Evolutionary conservation across 2,113 vertebrate genomes (phyloP).

Genomic region (Butorides virescens): DNA sequence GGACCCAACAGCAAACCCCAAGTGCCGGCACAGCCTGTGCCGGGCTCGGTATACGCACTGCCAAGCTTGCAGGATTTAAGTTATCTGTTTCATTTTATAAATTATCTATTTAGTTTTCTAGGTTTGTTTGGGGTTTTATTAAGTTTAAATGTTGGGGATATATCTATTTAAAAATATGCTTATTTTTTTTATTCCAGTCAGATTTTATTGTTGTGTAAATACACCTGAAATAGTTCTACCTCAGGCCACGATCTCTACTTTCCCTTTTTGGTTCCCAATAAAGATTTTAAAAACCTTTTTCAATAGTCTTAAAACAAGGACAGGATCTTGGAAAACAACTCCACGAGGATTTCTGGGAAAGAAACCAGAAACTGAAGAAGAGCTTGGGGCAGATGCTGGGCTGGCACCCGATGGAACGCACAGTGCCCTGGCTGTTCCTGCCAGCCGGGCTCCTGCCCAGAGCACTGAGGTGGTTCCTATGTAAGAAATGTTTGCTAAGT

Average conservation of each 20-base stretch:
- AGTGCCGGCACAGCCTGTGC: rapidly evolving
- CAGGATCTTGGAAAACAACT: not conserved
- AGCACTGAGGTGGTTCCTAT: rapidly evolving
- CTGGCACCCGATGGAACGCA: too few species aligned
- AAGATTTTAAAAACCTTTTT: not conserved
- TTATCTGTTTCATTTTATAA: not conserved
- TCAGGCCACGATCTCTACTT: not conserved
- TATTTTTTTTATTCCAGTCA: not conserved
- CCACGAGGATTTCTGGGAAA: not conserved
- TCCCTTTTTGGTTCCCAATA: not conserved
- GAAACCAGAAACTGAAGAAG: not conserved
- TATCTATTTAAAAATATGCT: not conserved
- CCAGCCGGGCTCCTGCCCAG: not conserved
- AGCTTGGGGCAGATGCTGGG: not conserved
- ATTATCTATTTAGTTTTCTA: not conserved
- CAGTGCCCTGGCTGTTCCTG: not conserved
- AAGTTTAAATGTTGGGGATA: not conserved
- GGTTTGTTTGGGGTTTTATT: not conserved
- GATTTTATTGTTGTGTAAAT: not conserved
- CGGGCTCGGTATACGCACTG: rapidly evolving
- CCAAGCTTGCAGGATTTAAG: not conserved
- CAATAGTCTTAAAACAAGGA: not conserved
- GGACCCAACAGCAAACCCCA: not conserved
- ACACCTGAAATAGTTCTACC: not conserved
- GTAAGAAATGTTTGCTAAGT: not conserved